Evolutionary conservation across 2,113 vertebrate species (phyloP).

Genomic region (Platycercus adscitus): DNA sequence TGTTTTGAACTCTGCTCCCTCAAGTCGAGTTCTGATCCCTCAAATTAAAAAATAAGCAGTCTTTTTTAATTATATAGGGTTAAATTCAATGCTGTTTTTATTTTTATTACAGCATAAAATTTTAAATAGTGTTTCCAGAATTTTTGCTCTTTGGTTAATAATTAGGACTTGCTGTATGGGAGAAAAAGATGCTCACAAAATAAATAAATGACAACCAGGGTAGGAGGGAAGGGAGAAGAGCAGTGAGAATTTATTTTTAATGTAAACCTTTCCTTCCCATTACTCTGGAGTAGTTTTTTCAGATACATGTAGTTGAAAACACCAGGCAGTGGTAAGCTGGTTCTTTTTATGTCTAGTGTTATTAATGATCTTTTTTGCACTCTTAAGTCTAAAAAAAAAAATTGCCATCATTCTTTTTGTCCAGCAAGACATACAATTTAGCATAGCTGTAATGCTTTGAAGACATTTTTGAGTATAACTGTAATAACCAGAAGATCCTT

Average conservation of each 20-base stretch:
- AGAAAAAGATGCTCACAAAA: neutral
- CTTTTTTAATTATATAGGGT: neutral
- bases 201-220: neutral
- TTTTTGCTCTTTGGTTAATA: neutral
- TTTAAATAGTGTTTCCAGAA: neutral
- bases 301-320: neutral
- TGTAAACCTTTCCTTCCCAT: neutral
- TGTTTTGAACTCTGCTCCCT: neutral
- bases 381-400: neutral
- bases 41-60: neutral
- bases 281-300: neutral
- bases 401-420: neutral
- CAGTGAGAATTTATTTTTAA: neutral
- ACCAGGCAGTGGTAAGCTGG: neutral
- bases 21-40: neutral
- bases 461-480: neutral
- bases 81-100: neutral
- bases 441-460: neutral
- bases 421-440: neutral
- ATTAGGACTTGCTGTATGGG: neutral
- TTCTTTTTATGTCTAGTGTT: neutral
- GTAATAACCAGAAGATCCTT: slow-evolving; percentile 9
- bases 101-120: neutral
- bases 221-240: neutral
- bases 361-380: neutral